These are phyloP conservation scores for Exephanes ischioxanthus DNA, from an alignment of 2,888 invertebrate genomes.

Conservation along the genomic window DNA sequence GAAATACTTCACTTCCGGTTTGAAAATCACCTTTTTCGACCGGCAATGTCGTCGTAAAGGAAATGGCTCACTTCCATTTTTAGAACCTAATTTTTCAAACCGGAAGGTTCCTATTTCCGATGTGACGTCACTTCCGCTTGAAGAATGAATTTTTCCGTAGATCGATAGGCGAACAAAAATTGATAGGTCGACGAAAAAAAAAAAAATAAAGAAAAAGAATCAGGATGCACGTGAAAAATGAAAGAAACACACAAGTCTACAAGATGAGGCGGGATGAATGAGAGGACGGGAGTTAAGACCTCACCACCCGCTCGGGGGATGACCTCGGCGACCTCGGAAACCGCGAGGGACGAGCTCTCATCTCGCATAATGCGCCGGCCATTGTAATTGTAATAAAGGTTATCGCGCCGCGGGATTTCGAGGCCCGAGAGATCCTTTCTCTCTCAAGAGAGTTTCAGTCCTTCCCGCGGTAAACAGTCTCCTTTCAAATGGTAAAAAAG, in stretches of 20 bases:
- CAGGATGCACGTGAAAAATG: not conserved
- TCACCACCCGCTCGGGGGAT: constrained; percentile 5
- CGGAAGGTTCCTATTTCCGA: too few relatives aligned
- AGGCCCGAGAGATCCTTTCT: constrained; percentile 35
- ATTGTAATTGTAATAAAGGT: constrained; percentile 67
- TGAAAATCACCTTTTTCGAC: too few relatives aligned
- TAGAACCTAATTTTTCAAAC: too few relatives aligned
- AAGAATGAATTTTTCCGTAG: too few relatives aligned
- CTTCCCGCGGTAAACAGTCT: constrained; percentile 44
- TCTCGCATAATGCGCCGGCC: constrained; percentile 34
- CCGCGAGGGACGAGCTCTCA: constrained; percentile 4
- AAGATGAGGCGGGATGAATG: constrained; percentile 4
- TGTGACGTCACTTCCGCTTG: too few relatives aligned
- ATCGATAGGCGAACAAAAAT: too few relatives aligned
- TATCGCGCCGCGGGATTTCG: constrained; percentile 54
- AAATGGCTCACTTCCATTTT: too few relatives aligned
- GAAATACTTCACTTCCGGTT: too few relatives aligned
- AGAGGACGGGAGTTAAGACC: constrained; percentile 29
- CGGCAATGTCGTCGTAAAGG: too few relatives aligned
- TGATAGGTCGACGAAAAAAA: too few relatives aligned
- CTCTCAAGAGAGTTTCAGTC: constrained; percentile 28
- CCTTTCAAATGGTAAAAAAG: constrained; percentile 61
- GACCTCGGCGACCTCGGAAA: constrained; percentile 33
- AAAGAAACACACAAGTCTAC: not conserved
- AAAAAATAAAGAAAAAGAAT: not conserved